Conservation (phyloP, 2,113 vertebrate species). For the Gorsachius goisagi region DNA sequence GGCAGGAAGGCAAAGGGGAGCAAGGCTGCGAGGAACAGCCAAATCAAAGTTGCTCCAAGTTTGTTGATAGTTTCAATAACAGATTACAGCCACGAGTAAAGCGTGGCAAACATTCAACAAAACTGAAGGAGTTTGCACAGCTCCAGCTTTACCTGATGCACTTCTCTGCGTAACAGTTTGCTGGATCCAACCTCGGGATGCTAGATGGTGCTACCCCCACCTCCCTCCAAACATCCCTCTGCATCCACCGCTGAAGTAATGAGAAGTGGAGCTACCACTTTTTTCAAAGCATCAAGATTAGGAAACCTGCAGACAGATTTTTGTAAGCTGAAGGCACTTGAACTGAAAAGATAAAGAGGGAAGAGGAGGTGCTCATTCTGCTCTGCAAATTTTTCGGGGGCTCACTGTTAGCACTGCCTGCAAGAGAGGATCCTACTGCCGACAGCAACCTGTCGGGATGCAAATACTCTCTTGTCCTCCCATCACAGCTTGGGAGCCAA, state of each 20-base stretch:
- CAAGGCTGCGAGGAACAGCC: not conserved
- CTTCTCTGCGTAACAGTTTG: not conserved
- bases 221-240: not conserved
- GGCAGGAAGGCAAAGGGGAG: fast-evolving
- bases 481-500: not conserved
- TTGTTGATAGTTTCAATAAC: not conserved
- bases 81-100: not conserved
- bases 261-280: not conserved
- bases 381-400: not conserved
- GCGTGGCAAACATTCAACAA: not conserved
- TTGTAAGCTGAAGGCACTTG: not conserved
- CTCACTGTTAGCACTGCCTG: not conserved
- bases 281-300: not conserved
- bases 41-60: not conserved
- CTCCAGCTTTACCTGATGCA: not conserved
- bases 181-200: not conserved
- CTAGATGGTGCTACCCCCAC: fast-evolving
- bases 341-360: not conserved
- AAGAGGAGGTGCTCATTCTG: not conserved
- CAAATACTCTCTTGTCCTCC: not conserved
- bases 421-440: not conserved
- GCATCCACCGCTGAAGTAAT: not conserved
- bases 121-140: not conserved
- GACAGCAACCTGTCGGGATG: not conserved
- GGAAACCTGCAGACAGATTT: not conserved